phyloP scores from a whole-genome alignment of 1,140 invertebrate genomes.

The Philotrypesis tridentata region DNA sequence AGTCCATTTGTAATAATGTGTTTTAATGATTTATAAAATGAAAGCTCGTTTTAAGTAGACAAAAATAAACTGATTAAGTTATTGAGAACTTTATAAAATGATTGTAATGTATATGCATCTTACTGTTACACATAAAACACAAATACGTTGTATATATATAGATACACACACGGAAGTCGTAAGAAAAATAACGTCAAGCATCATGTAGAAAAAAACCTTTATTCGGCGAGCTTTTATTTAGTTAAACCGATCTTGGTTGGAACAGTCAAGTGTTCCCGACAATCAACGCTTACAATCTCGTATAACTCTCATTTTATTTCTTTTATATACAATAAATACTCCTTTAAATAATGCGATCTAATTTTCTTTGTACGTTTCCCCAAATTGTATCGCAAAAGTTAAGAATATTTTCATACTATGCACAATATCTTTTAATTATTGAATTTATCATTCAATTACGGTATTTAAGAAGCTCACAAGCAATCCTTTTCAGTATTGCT shows the following conservation, averaged over 20 bases:
- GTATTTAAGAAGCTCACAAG: constrained; percentile 23
- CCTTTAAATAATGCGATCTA: constrained; percentile 20
- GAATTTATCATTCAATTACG: constrained; percentile 23
- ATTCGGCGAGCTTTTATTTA: constrained; percentile 48
- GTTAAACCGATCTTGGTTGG: constrained; percentile 43
- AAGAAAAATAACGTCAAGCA: constrained; percentile 56
- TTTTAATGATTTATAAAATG: constrained; percentile 43
- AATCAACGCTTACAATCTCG: constrained; percentile 46
- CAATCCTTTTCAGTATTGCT: not conserved
- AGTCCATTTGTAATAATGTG: constrained; percentile 42
- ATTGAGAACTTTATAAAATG: constrained; percentile 45
- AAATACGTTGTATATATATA: constrained; percentile 33
- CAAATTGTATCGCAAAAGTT: constrained; percentile 7
- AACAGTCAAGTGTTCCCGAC: constrained; percentile 22
- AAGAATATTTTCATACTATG: constrained; percentile 31
- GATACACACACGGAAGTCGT: constrained; percentile 57
- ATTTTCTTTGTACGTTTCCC: constrained; percentile 11
- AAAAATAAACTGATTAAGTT: constrained; percentile 48
- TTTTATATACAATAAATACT: constrained; percentile 50
- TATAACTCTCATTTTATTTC: constrained; percentile 36
- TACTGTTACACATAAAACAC: constrained; percentile 28
- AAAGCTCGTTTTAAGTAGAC: constrained; percentile 47
- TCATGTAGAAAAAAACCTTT: constrained; percentile 49
- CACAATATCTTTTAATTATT: constrained; percentile 35
- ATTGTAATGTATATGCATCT: constrained; percentile 35